Conservation (phyloP, 2,797 vertebrate genomes). For the Mus minutoides region DNA sequence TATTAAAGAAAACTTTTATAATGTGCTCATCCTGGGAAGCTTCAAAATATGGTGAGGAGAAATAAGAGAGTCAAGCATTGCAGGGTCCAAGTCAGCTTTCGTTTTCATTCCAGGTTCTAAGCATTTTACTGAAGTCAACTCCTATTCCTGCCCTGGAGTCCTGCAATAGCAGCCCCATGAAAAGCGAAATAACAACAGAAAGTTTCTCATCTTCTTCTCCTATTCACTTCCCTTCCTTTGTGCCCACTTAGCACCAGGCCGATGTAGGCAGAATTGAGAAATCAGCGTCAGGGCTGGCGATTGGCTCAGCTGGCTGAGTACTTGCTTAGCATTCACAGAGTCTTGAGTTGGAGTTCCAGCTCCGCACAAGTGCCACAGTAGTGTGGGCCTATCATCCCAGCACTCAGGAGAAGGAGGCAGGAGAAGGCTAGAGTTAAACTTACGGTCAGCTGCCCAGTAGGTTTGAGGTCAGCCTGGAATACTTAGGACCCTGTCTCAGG, state of each 20-base stretch:
- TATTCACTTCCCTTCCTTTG: too few relatives aligned
- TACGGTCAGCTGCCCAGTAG: neutral
- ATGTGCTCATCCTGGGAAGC: neutral
- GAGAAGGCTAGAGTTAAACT: neutral
- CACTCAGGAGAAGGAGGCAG: neutral
- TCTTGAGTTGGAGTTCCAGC: neutral
- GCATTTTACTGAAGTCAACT: neutral
- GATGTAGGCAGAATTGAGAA: neutral
- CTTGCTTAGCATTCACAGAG: neutral
- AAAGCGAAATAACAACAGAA: conserved; percentile 16
- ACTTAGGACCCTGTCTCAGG: neutral
- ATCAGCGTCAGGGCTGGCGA: too few relatives aligned
- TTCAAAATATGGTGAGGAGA: neutral
- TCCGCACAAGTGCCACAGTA: neutral
- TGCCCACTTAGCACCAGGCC: neutral
- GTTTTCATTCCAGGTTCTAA: neutral
- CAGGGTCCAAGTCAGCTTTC: neutral
- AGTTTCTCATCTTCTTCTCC: neutral
- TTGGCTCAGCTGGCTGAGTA: neutral
- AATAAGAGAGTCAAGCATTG: neutral
- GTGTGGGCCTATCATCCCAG: too few relatives aligned
- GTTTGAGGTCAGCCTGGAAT: neutral
- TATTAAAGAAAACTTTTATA: neutral
- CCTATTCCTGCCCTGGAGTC: neutral
- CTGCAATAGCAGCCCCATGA: neutral